phyloP scores from a whole-genome alignment of 2,888 invertebrate species.

The Folsomia candida region DNA sequence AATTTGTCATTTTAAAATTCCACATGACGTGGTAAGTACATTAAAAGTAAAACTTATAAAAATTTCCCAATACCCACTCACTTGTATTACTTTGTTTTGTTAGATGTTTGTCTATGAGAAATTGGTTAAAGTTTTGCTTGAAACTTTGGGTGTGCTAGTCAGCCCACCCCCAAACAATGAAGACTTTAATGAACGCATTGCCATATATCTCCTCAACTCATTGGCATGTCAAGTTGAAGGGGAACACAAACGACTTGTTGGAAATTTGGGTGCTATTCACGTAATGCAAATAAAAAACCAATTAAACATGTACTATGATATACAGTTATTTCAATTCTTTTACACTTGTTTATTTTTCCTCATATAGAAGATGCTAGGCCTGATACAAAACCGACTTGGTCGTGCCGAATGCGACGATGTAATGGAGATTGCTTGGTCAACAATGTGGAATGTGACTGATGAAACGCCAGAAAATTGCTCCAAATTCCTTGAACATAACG shows the following conservation, averaged over 20 bases:
- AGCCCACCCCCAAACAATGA: constrained; percentile 64
- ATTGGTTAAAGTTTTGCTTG: constrained; percentile 76
- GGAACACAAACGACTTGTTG: constrained; percentile 83
- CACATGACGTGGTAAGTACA: constrained; percentile 80
- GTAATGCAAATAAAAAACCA: too few species aligned
- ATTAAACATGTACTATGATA: too few species aligned
- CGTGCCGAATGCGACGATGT: constrained; percentile 85
- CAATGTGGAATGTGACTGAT: constrained; percentile 97
- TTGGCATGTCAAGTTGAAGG: constrained; percentile 96
- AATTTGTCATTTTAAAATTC: constrained; percentile 90
- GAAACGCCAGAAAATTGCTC: constrained; percentile 93
- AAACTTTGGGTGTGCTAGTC: constrained; percentile 75
- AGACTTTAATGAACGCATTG: constrained; percentile 89
- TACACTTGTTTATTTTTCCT: too few species aligned
- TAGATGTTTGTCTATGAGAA: constrained; percentile 88
- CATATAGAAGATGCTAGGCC: constrained; percentile 79
- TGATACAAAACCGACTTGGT: constrained; percentile 78
- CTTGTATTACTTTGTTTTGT: too few species aligned
- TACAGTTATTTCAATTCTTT: too few species aligned
- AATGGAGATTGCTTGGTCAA: constrained; percentile 96
- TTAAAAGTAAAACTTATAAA: too few species aligned
- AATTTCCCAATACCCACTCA: neutral
- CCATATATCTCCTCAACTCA: constrained; percentile 90
- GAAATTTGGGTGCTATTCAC: constrained; percentile 81
- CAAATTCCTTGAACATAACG: constrained; percentile 80